Base-by-base conservation (phyloP, 2,113 vertebrate species). In the Dryoscopus gambensis region DNA sequence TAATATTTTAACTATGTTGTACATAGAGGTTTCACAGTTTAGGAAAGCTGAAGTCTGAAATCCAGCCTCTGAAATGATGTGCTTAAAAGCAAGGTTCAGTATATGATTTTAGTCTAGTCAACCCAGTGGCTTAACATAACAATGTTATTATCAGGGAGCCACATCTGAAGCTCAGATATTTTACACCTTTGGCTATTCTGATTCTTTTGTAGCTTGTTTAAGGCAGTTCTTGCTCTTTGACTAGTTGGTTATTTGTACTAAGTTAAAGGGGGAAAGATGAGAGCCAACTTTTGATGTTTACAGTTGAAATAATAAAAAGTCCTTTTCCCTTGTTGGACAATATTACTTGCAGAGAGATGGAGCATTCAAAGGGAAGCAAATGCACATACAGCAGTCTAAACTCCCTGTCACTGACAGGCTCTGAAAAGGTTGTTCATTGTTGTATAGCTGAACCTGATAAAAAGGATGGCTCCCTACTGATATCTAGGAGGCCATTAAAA, bases 401-500 rank as follows among this genome's bases (percentile, higher is more conserved):
- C 52, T 96, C 77, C 91, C 92, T 96, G 90, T 81, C 83, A 93
- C 90, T 95, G 95, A 78, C 79, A 91, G 83, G 46, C 12, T 79
- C 88, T 94, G 91, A 92, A 93, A 96, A 97, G 93, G 71, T 87
- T 93, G 77, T 52, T 96, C 92, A 96, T 86, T 86, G 65, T 82
- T 96, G 96, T 95, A 93, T 55, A 94, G 77, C 92, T 97, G 92
- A 96, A 97, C 73, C 91, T 90, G 86, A 96, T 94, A 95, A 97
- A 98, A 97, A 87, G 53, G 92, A 68, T 22, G 19, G 77, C 64
- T 97, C 90, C 96, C 96, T 57, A 96, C 84, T 14, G 94, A 94
- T 90, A 96, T 89, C 95, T 93, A 92, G 80, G 91, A 95, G 80
- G 75, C 83, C 96, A 98, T 98, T 98, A 97, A 97, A 97, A 97